These are phyloP conservation scores for Hyposoter dolosus DNA, from an alignment of 2,888 invertebrate species.

Conservation along the genomic window DNA sequence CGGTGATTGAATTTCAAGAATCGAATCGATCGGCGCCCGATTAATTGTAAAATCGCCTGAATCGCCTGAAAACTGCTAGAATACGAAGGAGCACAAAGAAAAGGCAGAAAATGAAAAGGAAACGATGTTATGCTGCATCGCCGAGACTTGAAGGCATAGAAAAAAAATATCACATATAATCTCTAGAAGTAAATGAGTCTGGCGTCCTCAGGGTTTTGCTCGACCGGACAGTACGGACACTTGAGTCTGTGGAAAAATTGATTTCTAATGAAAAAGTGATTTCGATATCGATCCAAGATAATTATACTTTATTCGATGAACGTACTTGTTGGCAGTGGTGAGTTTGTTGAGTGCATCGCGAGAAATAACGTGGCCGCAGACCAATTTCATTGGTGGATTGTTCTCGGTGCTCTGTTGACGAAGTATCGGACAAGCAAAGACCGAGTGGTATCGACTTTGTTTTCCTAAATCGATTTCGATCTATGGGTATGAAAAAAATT, in stretches of 20 bases:
- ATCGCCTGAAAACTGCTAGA: neutral
- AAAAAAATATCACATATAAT: conserved; percentile 40
- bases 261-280: conserved; percentile 78
- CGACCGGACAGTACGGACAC: conserved; percentile 99
- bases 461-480: conserved; percentile 97
- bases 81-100: neutral
- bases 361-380: conserved; percentile 99
- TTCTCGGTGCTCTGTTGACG: conserved; percentile 97
- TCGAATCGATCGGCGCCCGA: neutral
- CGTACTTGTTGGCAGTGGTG: conserved; percentile 96
- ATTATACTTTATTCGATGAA: conserved; percentile 76
- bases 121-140: conserved; percentile 7
- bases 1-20: neutral
- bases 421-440: conserved; percentile 99
- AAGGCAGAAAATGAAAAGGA: neutral
- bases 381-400: conserved; percentile 98
- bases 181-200: conserved; percentile 95
- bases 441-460: conserved; percentile 97
- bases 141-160: conserved; percentile 12
- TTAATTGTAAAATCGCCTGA: neutral
- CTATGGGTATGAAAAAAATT: conserved; percentile 85
- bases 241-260: conserved; percentile 92
- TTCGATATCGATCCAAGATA: conserved; percentile 76
- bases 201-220: conserved; percentile 97
- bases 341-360: conserved; percentile 98